Evolutionary conservation across 2,113 vertebrate genomes (phyloP).

Genomic region (Eonycteris spelaea): DNA sequence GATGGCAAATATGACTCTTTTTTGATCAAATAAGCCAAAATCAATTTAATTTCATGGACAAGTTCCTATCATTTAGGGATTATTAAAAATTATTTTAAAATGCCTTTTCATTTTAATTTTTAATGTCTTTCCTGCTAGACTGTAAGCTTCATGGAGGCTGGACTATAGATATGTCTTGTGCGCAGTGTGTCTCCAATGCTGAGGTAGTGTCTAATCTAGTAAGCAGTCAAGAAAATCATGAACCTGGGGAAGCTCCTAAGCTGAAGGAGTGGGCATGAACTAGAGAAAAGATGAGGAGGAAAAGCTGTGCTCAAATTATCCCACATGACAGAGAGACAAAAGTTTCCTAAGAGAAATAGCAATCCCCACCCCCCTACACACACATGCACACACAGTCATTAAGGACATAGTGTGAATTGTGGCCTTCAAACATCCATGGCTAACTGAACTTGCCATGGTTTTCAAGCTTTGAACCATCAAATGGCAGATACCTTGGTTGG

Average conservation of each 20-base stretch:
- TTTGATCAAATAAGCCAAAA: slow-evolving; percentile 11
- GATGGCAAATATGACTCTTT: background rate
- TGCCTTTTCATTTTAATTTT: background rate
- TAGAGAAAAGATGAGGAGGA: background rate
- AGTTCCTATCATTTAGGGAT: background rate
- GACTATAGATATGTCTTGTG: background rate
- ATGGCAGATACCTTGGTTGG: background rate
- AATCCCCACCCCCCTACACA: background rate
- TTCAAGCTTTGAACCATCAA: background rate
- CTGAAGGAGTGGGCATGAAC: background rate
- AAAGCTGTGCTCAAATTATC: background rate
- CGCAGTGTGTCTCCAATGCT: background rate
- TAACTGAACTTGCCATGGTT: background rate
- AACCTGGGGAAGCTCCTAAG: background rate
- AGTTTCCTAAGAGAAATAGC: background rate
- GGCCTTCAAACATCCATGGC: background rate
- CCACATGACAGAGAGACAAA: background rate
- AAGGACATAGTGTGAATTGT: background rate
- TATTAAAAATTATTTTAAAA: background rate
- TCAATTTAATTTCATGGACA: background rate
- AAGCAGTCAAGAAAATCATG: background rate
- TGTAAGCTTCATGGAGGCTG: background rate
- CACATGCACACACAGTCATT: background rate
- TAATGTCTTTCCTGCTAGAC: background rate
- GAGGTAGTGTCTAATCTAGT: background rate